phyloP scores from a whole-genome alignment of 1,140 invertebrate species.

The Drosophila saltans region DNA sequence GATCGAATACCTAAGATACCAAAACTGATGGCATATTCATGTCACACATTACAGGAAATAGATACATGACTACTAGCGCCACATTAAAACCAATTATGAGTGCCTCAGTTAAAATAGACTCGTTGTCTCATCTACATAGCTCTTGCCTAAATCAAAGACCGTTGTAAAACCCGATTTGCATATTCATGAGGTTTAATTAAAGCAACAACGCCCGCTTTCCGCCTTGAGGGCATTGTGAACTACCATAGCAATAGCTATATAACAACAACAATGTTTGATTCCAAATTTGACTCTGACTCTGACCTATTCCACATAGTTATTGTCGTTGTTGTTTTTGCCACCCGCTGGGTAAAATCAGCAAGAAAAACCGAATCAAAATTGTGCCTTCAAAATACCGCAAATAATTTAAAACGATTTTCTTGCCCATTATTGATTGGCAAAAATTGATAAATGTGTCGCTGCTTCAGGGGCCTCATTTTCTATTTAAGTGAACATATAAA shows the following conservation, averaged over 20 bases:
- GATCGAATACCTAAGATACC: conserved; percentile 63
- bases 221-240: conserved; percentile 26
- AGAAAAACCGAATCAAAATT: conserved; percentile 46
- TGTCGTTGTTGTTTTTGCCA: neutral
- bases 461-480: conserved; percentile 15
- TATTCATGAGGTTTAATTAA: conserved; percentile 67
- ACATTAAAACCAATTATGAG: conserved; percentile 42
- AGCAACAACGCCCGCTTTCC: conserved; percentile 29
- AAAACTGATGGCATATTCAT: conserved; percentile 65
- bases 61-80: conserved; percentile 11
- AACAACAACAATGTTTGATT: conserved; percentile 29
- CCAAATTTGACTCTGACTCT: conserved; percentile 17
- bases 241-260: neutral
- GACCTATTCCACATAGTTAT: conserved; percentile 19
- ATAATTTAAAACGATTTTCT: conserved; percentile 68
- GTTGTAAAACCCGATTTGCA: conserved; percentile 28
- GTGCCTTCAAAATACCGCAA: conserved; percentile 58
- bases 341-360: conserved; percentile 25
- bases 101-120: conserved; percentile 26
- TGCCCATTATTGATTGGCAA: conserved; percentile 68
- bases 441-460: conserved; percentile 65
- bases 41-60: conserved; percentile 26
- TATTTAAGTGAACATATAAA: neutral
- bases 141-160: conserved; percentile 33
- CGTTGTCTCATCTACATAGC: conserved; percentile 35